Base-by-base conservation (phyloP, 2,113 vertebrate species). In the Scalopus aquaticus region DNA sequence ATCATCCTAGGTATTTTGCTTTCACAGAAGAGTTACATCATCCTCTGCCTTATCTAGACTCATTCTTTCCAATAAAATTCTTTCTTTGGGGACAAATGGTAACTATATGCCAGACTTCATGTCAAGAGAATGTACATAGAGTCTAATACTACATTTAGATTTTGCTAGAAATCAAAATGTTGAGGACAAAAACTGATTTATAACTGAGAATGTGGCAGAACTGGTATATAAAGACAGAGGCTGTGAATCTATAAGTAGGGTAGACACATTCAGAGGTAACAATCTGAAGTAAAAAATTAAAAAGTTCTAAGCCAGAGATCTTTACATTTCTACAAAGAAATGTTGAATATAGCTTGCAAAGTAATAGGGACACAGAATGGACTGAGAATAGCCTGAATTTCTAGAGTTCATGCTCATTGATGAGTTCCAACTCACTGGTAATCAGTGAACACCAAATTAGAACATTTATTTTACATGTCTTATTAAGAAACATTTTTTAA, bases 381-480 rank as follows among this genome's bases (percentile, higher is more conserved):
- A 39, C 49, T 74, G 32, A 58, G 17, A 44, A 22, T 77, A 54
- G 2, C 19, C 28, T 74, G 24, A 77, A 76, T 91, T 93, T 86
- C n/a, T 9, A 39, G 42, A 70, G 19, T 80, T 91, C 17, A 46
- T 80, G 65, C 62, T 95, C 16, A 69, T 19, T 88, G 69, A 20
- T 49, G 26, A 93, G 56, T 70, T 60, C 30, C n/a, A 73, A 81
- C 6, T 32, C 22, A 39, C 20, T 80, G 62, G 3, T 35, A 74
- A 80, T 73, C 39, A 90, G 60, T 8, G 9, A 6, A 91, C 26
- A 85, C 35, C 13, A 80, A 56, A 76, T 56, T 67, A 74, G 77
- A 90, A 51, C 3, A 85, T 82, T 39, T 80, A 84, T 82, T 72
- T 95, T 85, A 86, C 2, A 78, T 78, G 65, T 72, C 30, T 72